phyloP scores from a whole-genome alignment of 92 coral and sea anemone genomes.

The Porites cylindrica region DNA sequence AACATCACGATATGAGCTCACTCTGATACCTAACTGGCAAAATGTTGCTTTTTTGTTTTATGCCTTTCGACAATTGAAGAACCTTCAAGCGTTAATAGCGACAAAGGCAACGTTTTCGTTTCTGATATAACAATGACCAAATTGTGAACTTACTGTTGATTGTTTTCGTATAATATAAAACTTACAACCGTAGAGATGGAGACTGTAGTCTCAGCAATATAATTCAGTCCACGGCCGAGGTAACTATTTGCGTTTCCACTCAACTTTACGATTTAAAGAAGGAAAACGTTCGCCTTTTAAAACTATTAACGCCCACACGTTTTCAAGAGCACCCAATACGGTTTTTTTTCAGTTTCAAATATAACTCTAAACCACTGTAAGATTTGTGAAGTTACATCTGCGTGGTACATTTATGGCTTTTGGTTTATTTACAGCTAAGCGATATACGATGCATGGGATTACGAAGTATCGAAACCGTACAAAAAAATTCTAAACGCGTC shows the following conservation, averaged over 20 bases:
- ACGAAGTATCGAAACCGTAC: not conserved
- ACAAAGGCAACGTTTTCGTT: not conserved
- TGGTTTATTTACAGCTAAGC: slow-evolving; percentile 13
- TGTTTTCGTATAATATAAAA: no score
- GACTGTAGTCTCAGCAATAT: no score
- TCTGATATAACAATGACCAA: no score
- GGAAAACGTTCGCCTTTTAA: no score
- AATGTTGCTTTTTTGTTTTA: not conserved
- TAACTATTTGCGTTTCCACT: no score
- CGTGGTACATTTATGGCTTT: not conserved
- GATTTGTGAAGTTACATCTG: not conserved
- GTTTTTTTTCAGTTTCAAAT: not conserved
- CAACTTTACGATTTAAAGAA: no score
- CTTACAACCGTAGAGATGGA: no score
- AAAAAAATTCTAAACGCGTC: not conserved
- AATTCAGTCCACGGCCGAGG: no score
- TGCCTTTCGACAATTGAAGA: not conserved
- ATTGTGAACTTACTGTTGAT: no score
- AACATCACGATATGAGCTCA: no score
- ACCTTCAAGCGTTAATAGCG: not conserved
- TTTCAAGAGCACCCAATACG: not conserved
- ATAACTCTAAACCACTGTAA: not conserved
- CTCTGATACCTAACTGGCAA: no score
- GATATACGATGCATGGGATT: not conserved
- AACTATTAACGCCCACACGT: no score